Conservation (phyloP, 2,797 vertebrate species). For the Tachyglossus aculeatus region DNA sequence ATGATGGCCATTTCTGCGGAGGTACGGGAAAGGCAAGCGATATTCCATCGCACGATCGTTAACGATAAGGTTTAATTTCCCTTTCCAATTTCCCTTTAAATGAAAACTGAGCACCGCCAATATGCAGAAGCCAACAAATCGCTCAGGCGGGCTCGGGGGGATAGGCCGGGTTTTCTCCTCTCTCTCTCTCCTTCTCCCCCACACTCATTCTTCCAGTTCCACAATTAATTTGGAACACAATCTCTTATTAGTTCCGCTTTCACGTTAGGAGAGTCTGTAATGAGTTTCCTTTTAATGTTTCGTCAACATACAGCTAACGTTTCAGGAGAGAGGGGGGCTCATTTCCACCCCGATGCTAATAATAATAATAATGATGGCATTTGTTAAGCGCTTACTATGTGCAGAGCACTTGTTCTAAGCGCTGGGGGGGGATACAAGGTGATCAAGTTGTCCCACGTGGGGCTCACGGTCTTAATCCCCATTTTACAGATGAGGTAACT, state of each 20-base stretch:
- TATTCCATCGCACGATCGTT: slow-evolving; percentile 55
- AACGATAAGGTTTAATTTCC: slow-evolving; percentile 69
- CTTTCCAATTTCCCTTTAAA: slow-evolving; percentile 71
- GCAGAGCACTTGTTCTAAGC: too few species aligned
- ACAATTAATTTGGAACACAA: slow-evolving; percentile 66
- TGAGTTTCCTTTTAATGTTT: slow-evolving; percentile 56
- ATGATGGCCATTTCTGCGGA: slow-evolving; percentile 68
- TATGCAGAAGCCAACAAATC: slow-evolving; percentile 65
- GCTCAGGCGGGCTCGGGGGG: slow-evolving; percentile 48
- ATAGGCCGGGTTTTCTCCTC: slow-evolving; percentile 40
- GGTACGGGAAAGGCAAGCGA: slow-evolving; percentile 69
- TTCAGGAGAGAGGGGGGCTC: slow-evolving; percentile 46
- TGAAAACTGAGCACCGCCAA: slow-evolving; percentile 67
- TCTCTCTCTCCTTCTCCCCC: slow-evolving; percentile 18
- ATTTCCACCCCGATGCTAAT: slow-evolving; percentile 53
- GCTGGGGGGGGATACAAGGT: too few species aligned
- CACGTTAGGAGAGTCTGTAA: slow-evolving; percentile 50
- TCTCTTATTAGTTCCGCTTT: slow-evolving; percentile 65
- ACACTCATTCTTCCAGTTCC: slow-evolving; percentile 50
- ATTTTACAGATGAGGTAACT: too few species aligned
- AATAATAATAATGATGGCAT: too few species aligned
- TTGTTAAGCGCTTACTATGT: too few species aligned
- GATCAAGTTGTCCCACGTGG: too few species aligned
- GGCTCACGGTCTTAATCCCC: too few species aligned
- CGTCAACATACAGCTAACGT: slow-evolving; percentile 53